Conservation (phyloP, 1,140 invertebrate genomes). For the Triops longicaudatus region DNA sequence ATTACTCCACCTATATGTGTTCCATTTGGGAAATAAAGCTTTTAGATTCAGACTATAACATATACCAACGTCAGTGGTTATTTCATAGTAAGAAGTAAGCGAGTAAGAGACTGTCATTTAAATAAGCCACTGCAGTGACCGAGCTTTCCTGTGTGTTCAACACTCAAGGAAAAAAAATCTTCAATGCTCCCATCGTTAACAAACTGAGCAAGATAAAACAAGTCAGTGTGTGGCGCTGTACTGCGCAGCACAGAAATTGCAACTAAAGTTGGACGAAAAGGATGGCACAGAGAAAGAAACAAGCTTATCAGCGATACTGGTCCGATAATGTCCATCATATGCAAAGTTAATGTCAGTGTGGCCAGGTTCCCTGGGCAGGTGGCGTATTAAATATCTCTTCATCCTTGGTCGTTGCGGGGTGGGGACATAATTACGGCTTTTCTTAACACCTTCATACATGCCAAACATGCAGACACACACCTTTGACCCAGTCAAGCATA, state of each 20-base stretch:
- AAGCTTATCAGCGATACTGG: background rate
- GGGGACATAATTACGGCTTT: background rate
- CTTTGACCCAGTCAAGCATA: background rate
- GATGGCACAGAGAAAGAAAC: background rate
- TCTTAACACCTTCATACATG: background rate
- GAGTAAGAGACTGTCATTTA: too few relatives aligned
- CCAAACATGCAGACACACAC: slow-evolving; percentile 11
- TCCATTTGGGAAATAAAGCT: too few relatives aligned
- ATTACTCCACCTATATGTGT: too few relatives aligned
- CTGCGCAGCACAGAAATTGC: background rate
- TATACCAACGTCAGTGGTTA: too few relatives aligned
- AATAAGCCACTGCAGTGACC: too few relatives aligned
- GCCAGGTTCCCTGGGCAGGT: background rate
- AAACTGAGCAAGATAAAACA: too few relatives aligned
- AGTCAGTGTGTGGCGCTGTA: too few relatives aligned
- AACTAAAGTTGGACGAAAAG: background rate
- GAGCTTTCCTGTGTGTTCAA: too few relatives aligned
- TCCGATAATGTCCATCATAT: slow-evolving; percentile 5
- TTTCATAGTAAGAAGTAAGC: too few relatives aligned
- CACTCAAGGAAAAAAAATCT: too few relatives aligned
- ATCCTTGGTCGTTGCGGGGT: background rate
- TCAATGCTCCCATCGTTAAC: too few relatives aligned
- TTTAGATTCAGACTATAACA: too few relatives aligned
- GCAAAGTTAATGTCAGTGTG: slow-evolving; percentile 1
- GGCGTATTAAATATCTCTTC: background rate